A percentile compares a stretch with the other conserved stretches of the same genome.
Evolutionary conservation across 2,113 vertebrate species (phyloP).

Genomic region (Carassius auratus): DNA sequence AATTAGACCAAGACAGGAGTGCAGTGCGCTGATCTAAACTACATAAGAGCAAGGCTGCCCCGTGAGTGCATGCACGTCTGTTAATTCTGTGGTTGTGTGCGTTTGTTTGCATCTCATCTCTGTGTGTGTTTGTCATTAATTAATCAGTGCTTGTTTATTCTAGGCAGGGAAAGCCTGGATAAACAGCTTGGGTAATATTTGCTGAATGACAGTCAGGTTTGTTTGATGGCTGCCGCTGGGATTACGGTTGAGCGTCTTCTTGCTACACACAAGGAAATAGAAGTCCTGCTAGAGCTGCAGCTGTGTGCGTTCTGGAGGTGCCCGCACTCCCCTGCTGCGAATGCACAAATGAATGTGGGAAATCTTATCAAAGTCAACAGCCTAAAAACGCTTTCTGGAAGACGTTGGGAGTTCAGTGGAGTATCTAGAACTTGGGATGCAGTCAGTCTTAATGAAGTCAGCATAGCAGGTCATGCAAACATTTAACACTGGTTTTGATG

Average conservation of each 20-base stretch:
- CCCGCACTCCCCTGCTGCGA: not conserved
- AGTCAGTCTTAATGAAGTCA: not conserved
- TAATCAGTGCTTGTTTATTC: slow-evolving; percentile 45
- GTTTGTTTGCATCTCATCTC: slow-evolving; percentile 32
- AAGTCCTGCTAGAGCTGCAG: slow-evolving; percentile 22
- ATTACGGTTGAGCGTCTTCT: slow-evolving; percentile 19
- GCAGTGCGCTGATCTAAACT: not conserved
- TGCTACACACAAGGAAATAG: not conserved
- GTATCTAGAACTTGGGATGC: not conserved
- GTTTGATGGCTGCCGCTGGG: slow-evolving; percentile 37
- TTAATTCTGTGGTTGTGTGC: not conserved
- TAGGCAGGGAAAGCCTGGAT: slow-evolving; percentile 29
- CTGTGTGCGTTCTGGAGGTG: slow-evolving; percentile 2
- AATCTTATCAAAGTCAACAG: not conserved
- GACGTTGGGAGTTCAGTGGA: not conserved
- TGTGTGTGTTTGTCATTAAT: slow-evolving; percentile 45
- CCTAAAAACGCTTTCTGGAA: not conserved
- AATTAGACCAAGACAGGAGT: slow-evolving; percentile 27
- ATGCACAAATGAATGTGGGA: not conserved
- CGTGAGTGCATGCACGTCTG: not conserved
- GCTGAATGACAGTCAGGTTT: slow-evolving; percentile 20
- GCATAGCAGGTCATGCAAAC: no score
- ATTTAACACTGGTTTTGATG: no score
- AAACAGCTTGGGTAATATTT: slow-evolving; percentile 44
- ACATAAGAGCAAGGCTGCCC: no score